Evolutionary conservation across 2,113 vertebrate genomes (phyloP).

Genomic region (Beaufortia kweichowensis): DNA sequence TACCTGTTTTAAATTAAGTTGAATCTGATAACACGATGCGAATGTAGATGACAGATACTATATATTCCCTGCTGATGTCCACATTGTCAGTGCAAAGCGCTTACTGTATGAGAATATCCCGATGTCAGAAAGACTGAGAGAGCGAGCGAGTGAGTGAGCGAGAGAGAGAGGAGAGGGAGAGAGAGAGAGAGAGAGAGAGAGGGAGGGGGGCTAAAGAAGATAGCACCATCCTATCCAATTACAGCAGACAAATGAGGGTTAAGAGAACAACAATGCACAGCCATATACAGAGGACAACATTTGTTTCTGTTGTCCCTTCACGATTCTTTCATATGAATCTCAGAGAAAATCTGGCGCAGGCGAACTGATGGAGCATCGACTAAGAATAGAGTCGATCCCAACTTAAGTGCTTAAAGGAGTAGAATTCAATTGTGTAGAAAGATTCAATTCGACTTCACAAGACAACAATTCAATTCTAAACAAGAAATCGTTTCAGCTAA

Average conservation of each 20-base stretch:
- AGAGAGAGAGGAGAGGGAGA: conserved; percentile 27
- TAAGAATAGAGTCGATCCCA: neutral
- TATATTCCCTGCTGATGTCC: conserved; percentile 65
- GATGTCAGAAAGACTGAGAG: conserved; percentile 68
- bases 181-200: conserved; percentile 46
- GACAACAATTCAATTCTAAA: too few relatives aligned
- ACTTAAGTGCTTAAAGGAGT: neutral
- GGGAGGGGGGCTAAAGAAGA: conserved; percentile 36
- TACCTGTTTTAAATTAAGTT: conserved; percentile 60
- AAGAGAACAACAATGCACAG: conserved; percentile 53
- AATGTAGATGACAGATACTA: conserved; percentile 48
- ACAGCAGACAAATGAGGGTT: conserved; percentile 60
- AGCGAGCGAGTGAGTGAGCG: conserved; percentile 35
- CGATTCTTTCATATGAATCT: neutral
- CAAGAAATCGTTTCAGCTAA: too few relatives aligned
- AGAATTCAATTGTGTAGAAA: neutral
- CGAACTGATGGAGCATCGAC: neutral
- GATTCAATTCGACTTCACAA: neutral
- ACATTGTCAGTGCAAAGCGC: conserved; percentile 66
- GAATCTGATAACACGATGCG: conserved; percentile 44
- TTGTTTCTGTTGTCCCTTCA: neutral
- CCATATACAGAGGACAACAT: conserved; percentile 25
- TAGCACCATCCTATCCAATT: conserved; percentile 56
- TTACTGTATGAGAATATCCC: conserved; percentile 67
- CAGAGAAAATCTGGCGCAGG: neutral